These are phyloP conservation scores for Willisornis vidua DNA, from an alignment of 2,113 vertebrate species.

Conservation along the genomic window DNA sequence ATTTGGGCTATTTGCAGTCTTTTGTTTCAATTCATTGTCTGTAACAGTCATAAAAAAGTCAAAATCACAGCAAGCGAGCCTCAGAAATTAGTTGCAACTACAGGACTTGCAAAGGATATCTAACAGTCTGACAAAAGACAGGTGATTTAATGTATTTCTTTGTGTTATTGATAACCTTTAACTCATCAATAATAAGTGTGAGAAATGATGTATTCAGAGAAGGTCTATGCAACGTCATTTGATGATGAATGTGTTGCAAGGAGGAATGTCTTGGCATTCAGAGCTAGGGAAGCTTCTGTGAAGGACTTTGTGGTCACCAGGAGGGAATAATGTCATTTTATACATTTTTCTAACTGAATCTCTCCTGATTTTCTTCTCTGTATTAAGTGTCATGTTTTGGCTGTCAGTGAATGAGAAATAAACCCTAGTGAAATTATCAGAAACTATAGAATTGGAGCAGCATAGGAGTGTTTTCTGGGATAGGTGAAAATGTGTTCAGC, in stretches of 20 bases:
- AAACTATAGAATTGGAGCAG: not conserved
- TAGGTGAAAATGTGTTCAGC: not conserved
- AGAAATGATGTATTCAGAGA: constrained; percentile 19
- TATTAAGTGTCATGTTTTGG: not conserved
- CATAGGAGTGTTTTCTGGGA: not conserved
- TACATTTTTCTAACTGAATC: rapidly evolving
- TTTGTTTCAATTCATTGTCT: not conserved
- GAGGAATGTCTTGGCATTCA: not conserved
- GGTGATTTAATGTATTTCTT: constrained; percentile 9
- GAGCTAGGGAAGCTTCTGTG: not conserved
- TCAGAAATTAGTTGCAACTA: not conserved
- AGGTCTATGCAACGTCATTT: not conserved
- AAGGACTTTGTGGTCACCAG: not conserved
- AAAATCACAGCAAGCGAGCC: not conserved
- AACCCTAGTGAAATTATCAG: not conserved
- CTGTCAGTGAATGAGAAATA: not conserved
- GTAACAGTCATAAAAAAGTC: not conserved
- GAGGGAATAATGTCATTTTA: not conserved
- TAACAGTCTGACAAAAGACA: not conserved
- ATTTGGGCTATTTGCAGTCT: not conserved
- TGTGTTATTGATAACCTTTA: constrained; percentile 57
- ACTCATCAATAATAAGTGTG: constrained; percentile 56
- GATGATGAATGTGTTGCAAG: constrained; percentile 8
- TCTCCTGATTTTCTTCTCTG: not conserved
- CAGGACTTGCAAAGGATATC: not conserved